A percentile compares a stretch with the other conserved stretches of the same genome.
Conservation (phyloP, 2,113 vertebrate species). For the Ivindomyrus marchei region DNA sequence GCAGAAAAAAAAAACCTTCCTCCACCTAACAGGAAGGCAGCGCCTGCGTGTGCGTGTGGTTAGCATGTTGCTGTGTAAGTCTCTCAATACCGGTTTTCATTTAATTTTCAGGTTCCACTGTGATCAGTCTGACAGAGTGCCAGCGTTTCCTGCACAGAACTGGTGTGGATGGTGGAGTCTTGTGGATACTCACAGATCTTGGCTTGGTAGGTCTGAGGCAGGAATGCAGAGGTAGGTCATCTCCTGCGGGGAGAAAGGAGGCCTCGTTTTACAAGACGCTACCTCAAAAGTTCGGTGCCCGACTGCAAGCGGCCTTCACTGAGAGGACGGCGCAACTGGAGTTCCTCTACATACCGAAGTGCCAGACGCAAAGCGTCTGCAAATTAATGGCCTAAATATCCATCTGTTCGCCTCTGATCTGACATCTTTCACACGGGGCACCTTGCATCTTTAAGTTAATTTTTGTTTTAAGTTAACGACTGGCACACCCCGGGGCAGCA, state of each 20-base stretch:
- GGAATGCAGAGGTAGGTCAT: conserved; percentile 93
- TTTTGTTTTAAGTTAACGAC: neutral
- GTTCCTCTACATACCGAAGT: neutral
- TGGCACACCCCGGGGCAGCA: neutral
- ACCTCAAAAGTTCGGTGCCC: neutral
- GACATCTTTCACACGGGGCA: neutral
- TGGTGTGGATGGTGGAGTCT: neutral
- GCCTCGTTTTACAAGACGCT: neutral
- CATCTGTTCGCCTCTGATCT: neutral
- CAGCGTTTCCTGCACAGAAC: neutral
- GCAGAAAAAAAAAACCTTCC: neutral
- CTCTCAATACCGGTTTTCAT: neutral
- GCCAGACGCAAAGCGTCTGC: neutral
- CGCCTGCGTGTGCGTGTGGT: neutral
- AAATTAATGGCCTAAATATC: neutral
- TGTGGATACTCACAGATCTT: conserved; percentile 84
- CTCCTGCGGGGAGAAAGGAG: conserved; percentile 63
- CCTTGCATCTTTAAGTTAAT: neutral
- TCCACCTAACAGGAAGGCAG: conserved; percentile 2
- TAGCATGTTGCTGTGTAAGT: neutral
- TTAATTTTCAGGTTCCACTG: neutral
- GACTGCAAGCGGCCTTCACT: neutral
- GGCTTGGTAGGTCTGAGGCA: conserved; percentile 83
- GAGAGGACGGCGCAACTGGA: neutral
- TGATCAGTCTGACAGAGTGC: neutral